A percentile compares a stretch with the other conserved stretches of the same genome.
phyloP scores from a whole-genome alignment of 2,888 invertebrate species.

The Julus scandinavius region DNA sequence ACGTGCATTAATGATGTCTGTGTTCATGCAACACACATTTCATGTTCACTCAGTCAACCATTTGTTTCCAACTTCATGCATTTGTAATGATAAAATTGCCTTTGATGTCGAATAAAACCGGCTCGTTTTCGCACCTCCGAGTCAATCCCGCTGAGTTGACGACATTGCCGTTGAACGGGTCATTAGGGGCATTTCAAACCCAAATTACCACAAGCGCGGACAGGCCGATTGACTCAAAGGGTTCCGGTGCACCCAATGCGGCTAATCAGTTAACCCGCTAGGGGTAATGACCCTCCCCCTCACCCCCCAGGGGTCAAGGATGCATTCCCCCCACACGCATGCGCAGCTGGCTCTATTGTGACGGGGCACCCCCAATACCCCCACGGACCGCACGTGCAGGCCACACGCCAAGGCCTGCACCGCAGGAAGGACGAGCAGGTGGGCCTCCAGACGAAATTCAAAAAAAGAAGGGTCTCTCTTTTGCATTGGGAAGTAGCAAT shows the following conservation, averaged over 20 bases:
- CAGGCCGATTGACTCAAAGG: not conserved
- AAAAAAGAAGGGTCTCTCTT: not conserved
- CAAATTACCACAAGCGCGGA: constrained; percentile 7
- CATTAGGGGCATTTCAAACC: constrained; percentile 9
- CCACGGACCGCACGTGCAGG: constrained; percentile 47
- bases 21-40: too few species aligned
- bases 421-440: constrained; percentile 23
- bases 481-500: not conserved
- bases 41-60: too few species aligned
- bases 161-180: not conserved
- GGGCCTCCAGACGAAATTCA: not conserved
- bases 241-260: constrained; percentile 26
- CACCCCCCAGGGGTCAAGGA: constrained; percentile 32
- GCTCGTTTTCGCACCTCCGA: not conserved
- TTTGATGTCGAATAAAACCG: not conserved
- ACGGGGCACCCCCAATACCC: not conserved
- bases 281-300: constrained; percentile 25
- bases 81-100: too few species aligned
- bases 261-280: constrained; percentile 42
- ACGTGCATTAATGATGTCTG: too few species aligned
- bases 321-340: not conserved
- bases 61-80: too few species aligned
- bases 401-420: constrained; percentile 43
- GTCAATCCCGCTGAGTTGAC: not conserved
- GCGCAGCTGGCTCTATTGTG: constrained; percentile 17